Conservation (phyloP, 2,113 vertebrate species). For the Progne subis region DNA sequence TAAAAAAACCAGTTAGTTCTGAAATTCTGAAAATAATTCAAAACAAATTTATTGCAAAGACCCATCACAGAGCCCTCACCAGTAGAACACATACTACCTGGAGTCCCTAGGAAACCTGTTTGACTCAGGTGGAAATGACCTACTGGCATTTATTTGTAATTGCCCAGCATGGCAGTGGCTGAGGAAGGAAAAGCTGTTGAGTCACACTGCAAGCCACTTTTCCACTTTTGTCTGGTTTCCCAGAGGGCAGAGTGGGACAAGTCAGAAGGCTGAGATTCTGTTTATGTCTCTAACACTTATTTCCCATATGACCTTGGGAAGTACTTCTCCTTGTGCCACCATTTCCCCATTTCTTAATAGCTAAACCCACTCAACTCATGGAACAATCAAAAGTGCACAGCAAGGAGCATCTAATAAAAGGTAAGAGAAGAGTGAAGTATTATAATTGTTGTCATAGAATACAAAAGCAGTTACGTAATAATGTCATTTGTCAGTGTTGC, state of each 20-base stretch:
- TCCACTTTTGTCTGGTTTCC: constrained; percentile 30
- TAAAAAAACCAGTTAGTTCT: neutral
- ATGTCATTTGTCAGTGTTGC: constrained; percentile 32
- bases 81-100: neutral
- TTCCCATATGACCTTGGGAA: neutral
- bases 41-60: neutral
- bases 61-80: neutral
- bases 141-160: constrained; percentile 29
- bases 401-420: constrained; percentile 3
- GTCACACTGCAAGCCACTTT: constrained; percentile 22
- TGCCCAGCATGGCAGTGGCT: neutral
- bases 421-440: neutral
- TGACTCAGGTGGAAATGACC: neutral
- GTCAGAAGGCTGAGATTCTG: constrained; percentile 11
- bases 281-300: neutral
- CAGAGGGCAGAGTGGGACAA: constrained; percentile 33
- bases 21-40: neutral
- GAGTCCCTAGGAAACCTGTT: constrained; percentile 1
- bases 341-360: neutral
- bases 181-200: constrained; percentile 57
- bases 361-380: neutral
- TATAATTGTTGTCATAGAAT: constrained; percentile 32
- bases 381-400: neutral
- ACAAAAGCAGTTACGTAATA: constrained; percentile 24
- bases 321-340: neutral